Evolutionary conservation across 2,888 invertebrate genomes (phyloP).

Genomic region (Eilema griseolum): DNA sequence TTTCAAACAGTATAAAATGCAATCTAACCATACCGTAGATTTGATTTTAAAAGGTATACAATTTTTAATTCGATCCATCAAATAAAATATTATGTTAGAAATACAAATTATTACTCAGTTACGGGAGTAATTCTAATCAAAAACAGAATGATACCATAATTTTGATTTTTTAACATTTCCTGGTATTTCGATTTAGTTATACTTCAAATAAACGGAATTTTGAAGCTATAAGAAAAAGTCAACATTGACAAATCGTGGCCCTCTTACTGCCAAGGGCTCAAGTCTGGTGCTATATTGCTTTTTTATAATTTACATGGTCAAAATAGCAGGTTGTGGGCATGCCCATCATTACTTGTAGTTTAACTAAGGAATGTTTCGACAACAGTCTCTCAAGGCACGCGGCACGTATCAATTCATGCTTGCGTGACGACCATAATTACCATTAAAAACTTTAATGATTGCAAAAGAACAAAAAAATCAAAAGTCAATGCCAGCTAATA

Average conservation of each 20-base stretch:
- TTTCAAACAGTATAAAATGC: background rate
- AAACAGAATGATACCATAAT: background rate
- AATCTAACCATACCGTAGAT: background rate
- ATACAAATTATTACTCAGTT: too few species aligned
- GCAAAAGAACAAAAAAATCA: slow-evolving; percentile 62
- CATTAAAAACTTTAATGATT: slow-evolving; percentile 62
- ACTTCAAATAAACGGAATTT: background rate
- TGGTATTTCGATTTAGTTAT: background rate
- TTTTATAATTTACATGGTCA: background rate
- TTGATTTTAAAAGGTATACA: background rate
- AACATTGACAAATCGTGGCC: too few species aligned
- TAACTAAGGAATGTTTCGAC: slow-evolving; percentile 40
- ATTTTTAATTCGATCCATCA: background rate
- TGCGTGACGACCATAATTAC: slow-evolving; percentile 70
- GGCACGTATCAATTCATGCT: slow-evolving; percentile 71
- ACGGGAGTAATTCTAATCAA: background rate
- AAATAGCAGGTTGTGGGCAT: background rate
- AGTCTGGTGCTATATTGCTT: background rate
- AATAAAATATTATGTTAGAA: background rate
- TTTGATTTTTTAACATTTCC: background rate
- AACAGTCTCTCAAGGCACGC: slow-evolving; percentile 55
- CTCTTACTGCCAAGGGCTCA: too few species aligned
- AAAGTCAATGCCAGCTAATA: slow-evolving; percentile 77
- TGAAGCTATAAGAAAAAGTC: background rate
- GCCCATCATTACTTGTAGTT: slow-evolving; percentile 35